Evolutionary conservation across 2,888 invertebrate genomes (phyloP).

Genomic region (Orthosia incerta): DNA sequence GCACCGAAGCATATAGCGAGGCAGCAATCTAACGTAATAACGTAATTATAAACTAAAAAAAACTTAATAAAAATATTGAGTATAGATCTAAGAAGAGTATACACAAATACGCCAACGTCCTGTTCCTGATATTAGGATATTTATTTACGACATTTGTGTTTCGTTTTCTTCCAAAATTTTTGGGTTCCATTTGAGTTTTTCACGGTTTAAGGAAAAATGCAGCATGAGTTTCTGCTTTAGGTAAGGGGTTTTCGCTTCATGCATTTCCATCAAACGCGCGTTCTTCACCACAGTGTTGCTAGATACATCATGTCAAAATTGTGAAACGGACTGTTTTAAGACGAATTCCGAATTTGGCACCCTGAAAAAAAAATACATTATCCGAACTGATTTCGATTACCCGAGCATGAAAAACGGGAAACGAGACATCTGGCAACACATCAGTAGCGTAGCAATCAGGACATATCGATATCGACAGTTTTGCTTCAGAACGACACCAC

Average conservation of each 20-base stretch:
- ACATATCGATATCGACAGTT: constrained; percentile 73
- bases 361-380: not conserved
- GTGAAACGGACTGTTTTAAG: constrained; percentile 2
- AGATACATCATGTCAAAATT: constrained; percentile 54
- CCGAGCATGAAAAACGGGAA: constrained; percentile 30
- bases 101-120: no score
- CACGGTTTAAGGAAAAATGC: not conserved
- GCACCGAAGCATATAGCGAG: no score
- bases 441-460: constrained; percentile 64
- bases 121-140: not conserved
- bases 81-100: no score
- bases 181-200: constrained; percentile 9
- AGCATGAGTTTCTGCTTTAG: constrained; percentile 41
- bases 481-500: constrained; percentile 84
- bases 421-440: constrained; percentile 62
- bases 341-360: not conserved
- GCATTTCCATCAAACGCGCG: constrained; percentile 38
- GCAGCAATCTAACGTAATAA: no score
- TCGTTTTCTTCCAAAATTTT: constrained; percentile 14
- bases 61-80: no score
- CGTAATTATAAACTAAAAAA: no score
- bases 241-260: constrained; percentile 40
- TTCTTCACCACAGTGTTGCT: constrained; percentile 62
- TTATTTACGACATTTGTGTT: not conserved
- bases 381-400: constrained; percentile 19